Evolutionary conservation across 2,888 invertebrate species (phyloP).

Genomic region (Drosophila meridionalis): DNA sequence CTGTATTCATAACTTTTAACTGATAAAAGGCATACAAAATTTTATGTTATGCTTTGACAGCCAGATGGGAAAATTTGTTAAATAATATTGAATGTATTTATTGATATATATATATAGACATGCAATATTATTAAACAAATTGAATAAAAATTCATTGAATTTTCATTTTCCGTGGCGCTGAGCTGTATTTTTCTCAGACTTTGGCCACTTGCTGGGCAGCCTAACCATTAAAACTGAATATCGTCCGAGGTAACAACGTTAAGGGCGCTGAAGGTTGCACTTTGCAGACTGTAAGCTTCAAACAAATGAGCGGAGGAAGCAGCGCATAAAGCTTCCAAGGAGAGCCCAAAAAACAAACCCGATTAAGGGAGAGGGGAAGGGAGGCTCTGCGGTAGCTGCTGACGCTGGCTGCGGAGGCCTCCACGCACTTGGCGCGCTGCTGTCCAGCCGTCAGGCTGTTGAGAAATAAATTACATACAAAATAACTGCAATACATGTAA

Average conservation of each 20-base stretch:
- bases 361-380: neutral
- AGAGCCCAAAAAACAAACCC: slow-evolving; percentile 74
- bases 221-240: slow-evolving; percentile 59
- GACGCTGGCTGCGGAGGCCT: slow-evolving; percentile 10
- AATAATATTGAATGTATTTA: no score
- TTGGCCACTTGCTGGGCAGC: slow-evolving; percentile 52
- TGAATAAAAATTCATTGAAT: slow-evolving; percentile 10
- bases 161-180: neutral
- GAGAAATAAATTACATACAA: slow-evolving; percentile 78
- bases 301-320: slow-evolving; percentile 14
- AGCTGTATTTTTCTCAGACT: slow-evolving; percentile 14
- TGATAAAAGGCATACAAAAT: no score
- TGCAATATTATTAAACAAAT: neutral
- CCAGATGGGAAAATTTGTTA: no score
- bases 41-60: no score
- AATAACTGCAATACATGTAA: slow-evolving; percentile 79
- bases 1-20: no score
- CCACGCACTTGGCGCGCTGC: slow-evolving; percentile 56
- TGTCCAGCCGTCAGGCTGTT: slow-evolving; percentile 39
- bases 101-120: no score
- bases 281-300: slow-evolving; percentile 18
- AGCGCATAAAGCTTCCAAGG: slow-evolving; percentile 56
- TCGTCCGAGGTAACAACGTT: slow-evolving; percentile 44
- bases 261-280: slow-evolving; percentile 24
- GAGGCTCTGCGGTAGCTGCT: neutral